A percentile compares a stretch with the other conserved stretches of the same genome.
Evolutionary conservation across 37 sponge, comb jelly and placozoan genomes (phyloP).

Genomic region (Halisarca cf. caerulea): DNA sequence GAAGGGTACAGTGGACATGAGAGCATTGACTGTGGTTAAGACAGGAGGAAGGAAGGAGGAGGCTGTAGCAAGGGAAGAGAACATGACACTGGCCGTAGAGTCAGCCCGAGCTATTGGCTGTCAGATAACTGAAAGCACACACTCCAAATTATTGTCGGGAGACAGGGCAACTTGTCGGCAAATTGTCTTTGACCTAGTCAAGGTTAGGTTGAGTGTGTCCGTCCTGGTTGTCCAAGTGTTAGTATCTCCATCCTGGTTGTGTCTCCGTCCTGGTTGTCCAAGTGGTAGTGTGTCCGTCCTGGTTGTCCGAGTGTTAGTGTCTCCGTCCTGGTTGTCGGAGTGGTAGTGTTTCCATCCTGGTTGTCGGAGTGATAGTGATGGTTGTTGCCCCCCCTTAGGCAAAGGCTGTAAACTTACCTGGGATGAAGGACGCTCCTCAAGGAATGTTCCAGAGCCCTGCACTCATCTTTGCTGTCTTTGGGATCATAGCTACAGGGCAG

Average conservation of each 20-base stretch:
- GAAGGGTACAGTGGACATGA: slow-evolving; percentile 67
- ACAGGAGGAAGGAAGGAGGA: slow-evolving; percentile 13
- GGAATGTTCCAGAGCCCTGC: slow-evolving; percentile 55
- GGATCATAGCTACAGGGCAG: background rate
- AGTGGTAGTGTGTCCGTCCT: too few species aligned
- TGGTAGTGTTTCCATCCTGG: too few species aligned
- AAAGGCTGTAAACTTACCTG: slow-evolving; percentile 64
- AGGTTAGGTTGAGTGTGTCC: slow-evolving; percentile 33
- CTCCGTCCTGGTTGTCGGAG: too few species aligned
- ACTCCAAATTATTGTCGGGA: slow-evolving; percentile 27
- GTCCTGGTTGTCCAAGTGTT: too few species aligned
- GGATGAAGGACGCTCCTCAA: slow-evolving; percentile 75
- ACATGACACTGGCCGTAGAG: slow-evolving; percentile 82
- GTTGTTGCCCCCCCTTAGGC: slow-evolving; percentile 61
- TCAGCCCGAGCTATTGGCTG: slow-evolving; percentile 90
- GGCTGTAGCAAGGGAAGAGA: slow-evolving; percentile 64
- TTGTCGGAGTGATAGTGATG: too few species aligned
- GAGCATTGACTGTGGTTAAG: slow-evolving; percentile 58
- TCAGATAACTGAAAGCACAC: slow-evolving; percentile 48
- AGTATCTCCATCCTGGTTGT: too few species aligned
- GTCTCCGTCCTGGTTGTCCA: too few species aligned
- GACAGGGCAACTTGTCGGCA: slow-evolving; percentile 33
- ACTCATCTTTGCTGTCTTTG: slow-evolving; percentile 42
- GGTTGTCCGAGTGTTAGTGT: too few species aligned
- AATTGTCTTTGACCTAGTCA: slow-evolving; percentile 69